Evolutionary conservation across 2,888 invertebrate genomes (phyloP), one percentile per base, ranked within the genome.

Genomic region (Herminia tarsipennalis): DNA sequence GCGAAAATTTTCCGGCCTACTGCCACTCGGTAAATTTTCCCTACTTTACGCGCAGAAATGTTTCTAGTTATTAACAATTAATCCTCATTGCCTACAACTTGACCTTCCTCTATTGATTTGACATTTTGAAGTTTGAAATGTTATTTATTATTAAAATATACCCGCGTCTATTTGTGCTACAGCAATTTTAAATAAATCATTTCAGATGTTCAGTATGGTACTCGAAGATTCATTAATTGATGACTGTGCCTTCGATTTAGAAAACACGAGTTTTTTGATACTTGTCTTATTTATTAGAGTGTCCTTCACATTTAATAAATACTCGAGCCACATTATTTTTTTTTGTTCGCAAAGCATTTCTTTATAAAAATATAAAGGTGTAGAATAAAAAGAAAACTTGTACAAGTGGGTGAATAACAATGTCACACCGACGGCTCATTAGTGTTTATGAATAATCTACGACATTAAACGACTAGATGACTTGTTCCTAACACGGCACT

Each of bases 1-100:
- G 68, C 64, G 70, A 70, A 77, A 76, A 81, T 86, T 83, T 77
- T 45, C 50, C 73, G 78, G 86, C 77, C 84, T 87, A 81, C 66
- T 61, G 73, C 64, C 64, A 63, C 58, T 72, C 62, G 53, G 38
- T 38, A 53, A 33, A 51, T 44, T 46, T n/a, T 43, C 14, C 56
- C 50, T 60, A 50, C 58, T 65, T 54, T 56, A 55, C 65, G 65
- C 53, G 61, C 63, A 72, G 68, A 75, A 73, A 71, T 76, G 67
- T 76, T 76, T 75, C 63, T 72, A 71, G 58, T 70, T 70, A 75
- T 75, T 76, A 70, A 64, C 63, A 69, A 74, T 72, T 73, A 73
- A 81, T 78, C 70, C 65, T 61, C 56, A 53, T 55, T 63, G n/a
- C 55, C 52, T 65, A 44, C 36, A 22, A 59, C 45, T 56, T 68